Conservation (phyloP, 2,113 vertebrate species). For the Rattus rattus region DNA sequence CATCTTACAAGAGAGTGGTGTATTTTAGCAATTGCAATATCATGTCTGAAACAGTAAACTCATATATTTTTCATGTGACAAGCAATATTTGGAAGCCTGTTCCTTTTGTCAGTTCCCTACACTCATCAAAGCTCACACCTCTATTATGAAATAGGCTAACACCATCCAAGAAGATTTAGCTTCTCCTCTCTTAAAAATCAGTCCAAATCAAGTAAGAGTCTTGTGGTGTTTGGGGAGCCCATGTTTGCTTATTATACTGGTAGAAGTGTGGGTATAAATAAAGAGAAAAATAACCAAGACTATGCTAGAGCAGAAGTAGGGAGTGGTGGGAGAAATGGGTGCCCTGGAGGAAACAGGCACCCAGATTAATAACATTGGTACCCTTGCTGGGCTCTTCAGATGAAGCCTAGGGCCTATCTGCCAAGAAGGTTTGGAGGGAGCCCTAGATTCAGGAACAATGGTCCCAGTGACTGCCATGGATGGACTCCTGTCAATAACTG, state of each 20-base stretch:
- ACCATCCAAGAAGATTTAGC: neutral
- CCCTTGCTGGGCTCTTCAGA: neutral
- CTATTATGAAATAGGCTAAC: fast-evolving
- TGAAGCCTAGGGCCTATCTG: too few species aligned
- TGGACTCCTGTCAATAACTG: neutral
- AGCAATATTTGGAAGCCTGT: neutral
- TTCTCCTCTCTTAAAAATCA: neutral
- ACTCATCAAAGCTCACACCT: neutral
- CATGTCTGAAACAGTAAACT: neutral
- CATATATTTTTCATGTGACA: neutral
- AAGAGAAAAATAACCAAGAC: neutral
- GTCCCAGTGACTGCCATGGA: fast-evolving
- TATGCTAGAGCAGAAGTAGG: neutral
- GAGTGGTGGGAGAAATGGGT: neutral
- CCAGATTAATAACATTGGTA: fast-evolving
- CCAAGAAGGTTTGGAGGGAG: neutral
- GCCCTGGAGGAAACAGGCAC: neutral
- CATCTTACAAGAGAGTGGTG: neutral
- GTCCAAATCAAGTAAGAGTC: neutral
- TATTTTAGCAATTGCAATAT: neutral
- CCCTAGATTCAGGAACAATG: fast-evolving
- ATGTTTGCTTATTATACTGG: neutral
- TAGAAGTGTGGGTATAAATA: neutral
- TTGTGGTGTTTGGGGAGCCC: neutral
- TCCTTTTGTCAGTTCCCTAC: neutral